Evolutionary conservation across 2,797 vertebrate genomes (phyloP), one percentile per base, ranked within the genome.

Genomic region (Platyrinchus mystaceus): DNA sequence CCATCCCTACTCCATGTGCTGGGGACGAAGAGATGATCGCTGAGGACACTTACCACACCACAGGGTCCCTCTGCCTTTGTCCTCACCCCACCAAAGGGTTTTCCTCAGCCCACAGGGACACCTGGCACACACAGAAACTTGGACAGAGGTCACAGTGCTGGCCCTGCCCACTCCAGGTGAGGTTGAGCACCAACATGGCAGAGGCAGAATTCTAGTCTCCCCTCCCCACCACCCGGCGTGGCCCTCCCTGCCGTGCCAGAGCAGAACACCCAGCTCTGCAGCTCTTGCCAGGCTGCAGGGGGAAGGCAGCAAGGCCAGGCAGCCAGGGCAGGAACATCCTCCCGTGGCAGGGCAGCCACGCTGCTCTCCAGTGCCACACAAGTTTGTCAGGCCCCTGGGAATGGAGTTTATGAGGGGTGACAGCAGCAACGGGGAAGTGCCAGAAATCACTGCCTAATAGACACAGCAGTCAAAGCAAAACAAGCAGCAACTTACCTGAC

Each of bases 381-480:
- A 78, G 37, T 89, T 73, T 56, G 56, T 66, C 67, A 21, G 59
- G 36, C 58, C 30, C 59, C 53, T 28, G 92, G 82, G 80, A 92
- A 91, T 0, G 6, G 74, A 79, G 74, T 84, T 96, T 87, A 84
- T 83, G 93, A 88, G 32, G 52, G 70, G 92, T 76, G 80, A 81
- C 67, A 94, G 87, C 73, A 84, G 78, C 49, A 41, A 74, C 37
- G 50, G 77, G 30, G 83, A 96, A 56, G 50, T 26, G 63, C 68
- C 58, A 78, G 87, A 89, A 95, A 96, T 94, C 90, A 87, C 89
- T 86, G 67, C 52, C 81, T 95, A 84, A 93, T 14, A 70, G 84
- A 86, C 56, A 47, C 39, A 7, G 82, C 41, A 90, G 58, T 70
- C 90, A 92, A 53, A 79, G 87, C 79, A 83, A 92, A 96, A 87